A percentile compares a stretch with the other conserved stretches of the same genome.
phyloP scores from a whole-genome alignment of 2,113 vertebrate genomes.

The Crotalus tigris region DNA sequence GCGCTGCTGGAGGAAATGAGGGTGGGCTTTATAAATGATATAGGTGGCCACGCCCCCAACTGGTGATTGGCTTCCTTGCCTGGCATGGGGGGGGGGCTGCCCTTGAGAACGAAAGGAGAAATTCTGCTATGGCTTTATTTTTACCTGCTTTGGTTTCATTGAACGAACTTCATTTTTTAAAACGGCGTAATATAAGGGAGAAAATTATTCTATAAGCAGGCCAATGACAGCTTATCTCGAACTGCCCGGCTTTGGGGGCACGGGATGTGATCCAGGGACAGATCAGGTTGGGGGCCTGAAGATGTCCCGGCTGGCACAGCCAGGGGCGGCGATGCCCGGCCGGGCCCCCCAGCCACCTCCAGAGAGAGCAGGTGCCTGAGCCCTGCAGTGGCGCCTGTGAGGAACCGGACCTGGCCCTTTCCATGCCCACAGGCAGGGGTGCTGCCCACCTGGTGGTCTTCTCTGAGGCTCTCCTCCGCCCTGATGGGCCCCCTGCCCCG shows the following conservation, averaged over 20 bases:
- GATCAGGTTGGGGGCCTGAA: neutral
- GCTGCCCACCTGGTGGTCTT: neutral
- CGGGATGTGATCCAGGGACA: neutral
- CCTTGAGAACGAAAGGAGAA: neutral
- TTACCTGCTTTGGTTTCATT: neutral
- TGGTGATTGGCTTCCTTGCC: slow-evolving; percentile 2
- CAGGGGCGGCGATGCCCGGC: neutral
- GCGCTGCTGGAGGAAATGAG: neutral
- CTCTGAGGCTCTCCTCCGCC: neutral
- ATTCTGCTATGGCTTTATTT: neutral
- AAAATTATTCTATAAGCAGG: neutral
- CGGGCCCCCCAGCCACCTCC: neutral
- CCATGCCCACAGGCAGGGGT: neutral
- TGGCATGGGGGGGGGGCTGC: neutral
- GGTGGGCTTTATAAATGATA: neutral
- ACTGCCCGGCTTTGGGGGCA: neutral
- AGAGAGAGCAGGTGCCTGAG: neutral
- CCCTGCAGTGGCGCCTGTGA: neutral
- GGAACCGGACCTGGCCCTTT: neutral
- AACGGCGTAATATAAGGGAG: neutral
- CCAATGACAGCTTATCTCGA: too few species aligned
- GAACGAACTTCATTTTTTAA: neutral
- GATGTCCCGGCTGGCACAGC: too few species aligned
- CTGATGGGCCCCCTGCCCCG: fast-evolving
- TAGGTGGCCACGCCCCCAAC: neutral